Base-by-base conservation (phyloP, 2,797 vertebrate genomes). In the Pantherophis alleghaniensis region DNA sequence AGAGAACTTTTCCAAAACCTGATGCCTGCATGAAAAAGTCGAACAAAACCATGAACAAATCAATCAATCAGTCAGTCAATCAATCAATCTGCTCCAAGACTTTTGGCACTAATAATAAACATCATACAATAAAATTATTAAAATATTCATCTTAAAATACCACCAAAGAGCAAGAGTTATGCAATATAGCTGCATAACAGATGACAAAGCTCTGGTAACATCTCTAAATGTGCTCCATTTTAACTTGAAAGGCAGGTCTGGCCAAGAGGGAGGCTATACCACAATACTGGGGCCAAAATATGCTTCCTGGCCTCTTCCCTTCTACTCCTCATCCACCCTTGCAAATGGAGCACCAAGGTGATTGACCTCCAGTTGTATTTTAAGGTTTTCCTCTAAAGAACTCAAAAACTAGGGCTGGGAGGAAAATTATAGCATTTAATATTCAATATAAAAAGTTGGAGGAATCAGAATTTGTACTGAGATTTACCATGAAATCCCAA, bases 11-110 rank as follows among this genome's bases (percentile, higher is more conserved):
- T 87, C 87, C 90, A 88, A 92, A 1, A 0, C 4, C 37, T 83
- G 91, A 95, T 92, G 37, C 92, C 95, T 95, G 92, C 92, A 94
- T 94, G 90, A 93, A 92, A 95, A 95, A 94, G 91, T 95, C 93
- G 96, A 95, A 94, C 93, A 92, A 88, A 37, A 94, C 91, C 57
- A 91, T 93, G 2, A n/a, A 69, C 14, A n/a, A 66, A n/a, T 61
- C 63, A 66, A 4, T 57, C 57, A 59, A 0, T 61, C 60, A 60
- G 0, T 37, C 66, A 7, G 0, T 20, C n/a, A 37, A 3, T 74
- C 66, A 83, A 22, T 83, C 74, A 83, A 24, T 83, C 37, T 83
- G 37, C 37, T 83, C 74, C 74, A 83, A 47, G 37, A 83, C 10
- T 47, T 22, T 4, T 83, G 74, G 37, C 74, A 47, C 0, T 47